phyloP scores from a whole-genome alignment of 2,888 invertebrate species.

The Lissonota sp. region DNA sequence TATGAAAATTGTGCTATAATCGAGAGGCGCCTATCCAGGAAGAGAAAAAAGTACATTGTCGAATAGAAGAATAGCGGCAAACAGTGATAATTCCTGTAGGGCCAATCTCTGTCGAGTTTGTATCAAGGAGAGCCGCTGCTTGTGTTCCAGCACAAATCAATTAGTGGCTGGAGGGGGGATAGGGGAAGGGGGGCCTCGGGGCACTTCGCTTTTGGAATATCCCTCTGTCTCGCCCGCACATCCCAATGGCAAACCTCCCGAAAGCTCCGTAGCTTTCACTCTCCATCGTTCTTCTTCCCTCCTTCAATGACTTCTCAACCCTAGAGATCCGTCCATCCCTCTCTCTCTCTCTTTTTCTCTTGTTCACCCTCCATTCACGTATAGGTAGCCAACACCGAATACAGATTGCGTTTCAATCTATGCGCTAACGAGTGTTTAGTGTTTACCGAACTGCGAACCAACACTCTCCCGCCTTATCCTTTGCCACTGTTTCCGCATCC shows the following conservation, averaged over 20 bases:
- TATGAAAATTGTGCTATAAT: too few species aligned
- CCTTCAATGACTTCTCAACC: slow-evolving; percentile 64
- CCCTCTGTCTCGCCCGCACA: slow-evolving; percentile 71
- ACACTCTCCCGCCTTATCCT: slow-evolving; percentile 68
- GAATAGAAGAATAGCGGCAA: slow-evolving; percentile 32
- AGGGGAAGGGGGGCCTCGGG: slow-evolving; percentile 74
- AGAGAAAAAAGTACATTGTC: not conserved
- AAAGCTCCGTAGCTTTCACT: slow-evolving; percentile 44
- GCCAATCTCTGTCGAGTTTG: slow-evolving; percentile 53
- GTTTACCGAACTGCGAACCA: slow-evolving; percentile 82
- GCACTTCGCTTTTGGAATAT: slow-evolving; percentile 76
- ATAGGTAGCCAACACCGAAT: slow-evolving; percentile 69
- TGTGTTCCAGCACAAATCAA: slow-evolving; percentile 80
- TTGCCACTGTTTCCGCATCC: slow-evolving; percentile 79
- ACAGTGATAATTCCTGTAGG: slow-evolving; percentile 8
- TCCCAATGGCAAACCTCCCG: slow-evolving; percentile 64
- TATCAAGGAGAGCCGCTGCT: slow-evolving; percentile 54
- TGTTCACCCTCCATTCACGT: slow-evolving; percentile 65
- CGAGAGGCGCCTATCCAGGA: too few species aligned
- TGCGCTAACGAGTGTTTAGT: slow-evolving; percentile 83
- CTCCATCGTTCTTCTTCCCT: slow-evolving; percentile 53
- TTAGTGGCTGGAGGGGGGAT: slow-evolving; percentile 68
- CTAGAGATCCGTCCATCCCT: slow-evolving; percentile 47
- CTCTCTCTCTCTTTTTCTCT: slow-evolving; percentile 55
- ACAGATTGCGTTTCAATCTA: slow-evolving; percentile 83